Percentiles rank a stretch among this genome's conserved stretches.
Conservation (phyloP, 2,113 vertebrate species). For the Antechinus flavipes region DNA sequence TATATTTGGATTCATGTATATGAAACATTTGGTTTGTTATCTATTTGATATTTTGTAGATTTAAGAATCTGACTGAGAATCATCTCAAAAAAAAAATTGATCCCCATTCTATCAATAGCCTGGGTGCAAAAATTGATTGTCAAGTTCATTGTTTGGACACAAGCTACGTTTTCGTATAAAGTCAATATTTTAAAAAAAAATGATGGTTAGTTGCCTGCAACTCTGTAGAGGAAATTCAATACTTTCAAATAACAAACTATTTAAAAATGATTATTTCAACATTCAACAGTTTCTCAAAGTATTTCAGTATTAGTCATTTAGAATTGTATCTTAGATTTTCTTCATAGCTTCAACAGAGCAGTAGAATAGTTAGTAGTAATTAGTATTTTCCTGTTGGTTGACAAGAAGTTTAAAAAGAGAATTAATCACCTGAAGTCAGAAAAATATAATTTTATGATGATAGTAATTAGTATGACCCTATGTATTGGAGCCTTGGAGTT, state of each 20-base stretch:
- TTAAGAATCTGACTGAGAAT: not conserved
- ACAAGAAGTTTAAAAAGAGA: not conserved
- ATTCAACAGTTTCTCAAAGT: not conserved
- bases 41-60: not conserved
- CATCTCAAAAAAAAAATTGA: not conserved
- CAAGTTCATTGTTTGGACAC: not conserved
- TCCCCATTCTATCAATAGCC: not conserved
- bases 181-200: not conserved
- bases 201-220: not conserved
- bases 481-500: not conserved
- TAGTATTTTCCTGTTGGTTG: not conserved
- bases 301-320: not conserved
- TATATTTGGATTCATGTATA: not conserved
- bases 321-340: not conserved
- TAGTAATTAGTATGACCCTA: not conserved
- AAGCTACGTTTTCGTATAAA: not conserved
- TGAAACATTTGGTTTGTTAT: not conserved
- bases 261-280: not conserved
- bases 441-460: not conserved
- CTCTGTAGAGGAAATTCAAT: not conserved
- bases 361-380: not conserved
- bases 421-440: not conserved
- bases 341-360: not conserved
- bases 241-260: not conserved
- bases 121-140: not conserved